These are phyloP conservation scores for Sepiola atlantica DNA, from an alignment of 2,888 invertebrate genomes.

Conservation along the genomic window DNA sequence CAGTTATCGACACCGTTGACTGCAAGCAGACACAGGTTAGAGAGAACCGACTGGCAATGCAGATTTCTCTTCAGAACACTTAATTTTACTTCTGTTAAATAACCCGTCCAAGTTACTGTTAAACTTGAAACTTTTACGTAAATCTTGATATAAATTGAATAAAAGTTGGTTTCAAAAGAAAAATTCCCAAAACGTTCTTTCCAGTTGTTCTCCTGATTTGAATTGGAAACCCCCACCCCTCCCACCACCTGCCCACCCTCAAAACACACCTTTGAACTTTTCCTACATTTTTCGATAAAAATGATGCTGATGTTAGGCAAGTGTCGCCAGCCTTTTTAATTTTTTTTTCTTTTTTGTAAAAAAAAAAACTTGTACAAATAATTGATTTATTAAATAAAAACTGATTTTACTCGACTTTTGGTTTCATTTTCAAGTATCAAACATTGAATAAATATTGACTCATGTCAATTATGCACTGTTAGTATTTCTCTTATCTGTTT, in stretches of 20 bases:
- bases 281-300: not conserved
- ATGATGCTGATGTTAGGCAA: slow-evolving; percentile 1
- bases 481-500: not conserved
- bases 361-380: not conserved
- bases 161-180: not conserved
- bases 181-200: not conserved
- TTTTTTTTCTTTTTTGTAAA: not conserved
- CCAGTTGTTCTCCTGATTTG: not conserved
- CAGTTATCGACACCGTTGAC: too few relatives aligned
- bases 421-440: not conserved
- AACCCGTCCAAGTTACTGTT: not conserved
- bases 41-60: too few relatives aligned
- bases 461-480: too few relatives aligned
- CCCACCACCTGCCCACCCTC: not conserved
- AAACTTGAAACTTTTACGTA: not conserved
- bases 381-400: not conserved
- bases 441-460: too few relatives aligned
- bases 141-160: too few relatives aligned
- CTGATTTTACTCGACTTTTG: not conserved
- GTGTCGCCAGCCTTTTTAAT: not conserved
- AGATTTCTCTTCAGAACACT: too few relatives aligned
- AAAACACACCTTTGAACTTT: not conserved
- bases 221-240: not conserved
- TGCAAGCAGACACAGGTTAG: too few relatives aligned
- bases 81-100: not conserved